Percentiles rank a stretch among this genome's conserved stretches.
These are phyloP conservation scores for Stenoptilia bipunctidactyla DNA, from an alignment of 2,888 invertebrate genomes.

Conservation along the genomic window DNA sequence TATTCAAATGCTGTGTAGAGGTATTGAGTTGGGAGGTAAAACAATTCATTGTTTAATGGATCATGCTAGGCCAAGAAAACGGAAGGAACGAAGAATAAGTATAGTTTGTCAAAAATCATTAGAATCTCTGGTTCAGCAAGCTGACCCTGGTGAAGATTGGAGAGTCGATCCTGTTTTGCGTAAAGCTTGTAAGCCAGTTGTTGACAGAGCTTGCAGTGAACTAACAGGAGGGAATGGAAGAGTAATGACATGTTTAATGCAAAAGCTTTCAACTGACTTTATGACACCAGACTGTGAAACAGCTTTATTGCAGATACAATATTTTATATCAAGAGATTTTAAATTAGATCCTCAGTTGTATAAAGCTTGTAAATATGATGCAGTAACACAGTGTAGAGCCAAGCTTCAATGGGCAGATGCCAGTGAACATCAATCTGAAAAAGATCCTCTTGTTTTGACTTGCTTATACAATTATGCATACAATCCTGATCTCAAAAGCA, in stretches of 20 bases:
- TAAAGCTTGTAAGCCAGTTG: constrained; percentile 88
- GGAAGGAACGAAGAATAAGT: constrained; percentile 76
- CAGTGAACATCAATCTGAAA: constrained; percentile 78
- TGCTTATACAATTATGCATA: constrained; percentile 87
- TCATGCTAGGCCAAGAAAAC: constrained; percentile 77
- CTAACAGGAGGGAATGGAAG: constrained; percentile 81
- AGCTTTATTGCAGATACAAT: constrained; percentile 94
- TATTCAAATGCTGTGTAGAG: constrained; percentile 81
- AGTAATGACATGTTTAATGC: constrained; percentile 95
- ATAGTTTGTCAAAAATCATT: constrained; percentile 82
- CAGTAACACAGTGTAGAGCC: constrained; percentile 84
- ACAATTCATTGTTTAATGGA: constrained; percentile 97
- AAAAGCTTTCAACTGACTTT: constrained; percentile 83
- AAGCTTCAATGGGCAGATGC: constrained; percentile 81
- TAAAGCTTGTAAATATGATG: constrained; percentile 89
- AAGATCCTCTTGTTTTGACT: constrained; percentile 87
- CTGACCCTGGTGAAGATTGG: constrained; percentile 96
- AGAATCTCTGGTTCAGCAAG: constrained; percentile 84
- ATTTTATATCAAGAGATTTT: constrained; percentile 96
- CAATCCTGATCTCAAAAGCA: constrained; percentile 56
- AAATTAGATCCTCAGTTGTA: constrained; percentile 92
- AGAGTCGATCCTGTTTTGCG: constrained; percentile 91
- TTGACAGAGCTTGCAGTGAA: constrained; percentile 81
- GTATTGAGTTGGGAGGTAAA: constrained; percentile 83
- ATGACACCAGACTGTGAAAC: constrained; percentile 94